Base-by-base conservation (phyloP, 2,888 invertebrate species). In the Drosophila cyrtoloma region DNA sequence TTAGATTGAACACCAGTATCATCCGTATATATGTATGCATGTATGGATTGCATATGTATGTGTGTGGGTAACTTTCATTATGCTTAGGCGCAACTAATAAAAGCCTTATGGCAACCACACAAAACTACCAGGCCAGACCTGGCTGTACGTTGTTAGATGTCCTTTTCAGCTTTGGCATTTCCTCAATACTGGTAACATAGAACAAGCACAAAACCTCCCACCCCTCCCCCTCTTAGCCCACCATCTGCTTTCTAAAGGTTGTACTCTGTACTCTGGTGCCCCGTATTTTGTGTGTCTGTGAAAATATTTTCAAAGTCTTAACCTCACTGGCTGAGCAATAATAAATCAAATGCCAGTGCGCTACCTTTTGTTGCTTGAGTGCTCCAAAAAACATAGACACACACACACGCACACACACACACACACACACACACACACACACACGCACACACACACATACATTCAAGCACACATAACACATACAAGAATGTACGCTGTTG, bases 221-320 rank as follows among this genome's bases (percentile, higher is more conserved):
- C 7, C 19, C 5, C 50, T 0, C 5, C 7, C 19, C 3, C 35
- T 12, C 63, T 47, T 16, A 19, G 33, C 37, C 39, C 2, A 37
- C 37, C 47, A 44, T 22, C 42, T 56, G 30, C 6, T 32, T 22
- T 65, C 61, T 37, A 28, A 28, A 37, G 37, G 26, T 59, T 69
- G 58, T 58, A 10, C 19, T 14, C 37, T 32, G n/a, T 62, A 37
- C 37, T 37, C 37, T 26, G 50, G 51, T 67, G 58, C 56, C 52
- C 63, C 70, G 76, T 73, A 83, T 76, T 82, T 82, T 86, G 79
- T 85, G 75, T 77, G 88, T 77, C 84, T 88, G 86, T 76, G 86
- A 87, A 87, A 87, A 87, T 89, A 87, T 87, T 89, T 87, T 84
- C 88, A 87, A 89, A 87, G 90, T 89, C 90, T 88, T 87, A 87